Conservation (phyloP, 2,797 vertebrate species). For the Molossus alvarezi region DNA sequence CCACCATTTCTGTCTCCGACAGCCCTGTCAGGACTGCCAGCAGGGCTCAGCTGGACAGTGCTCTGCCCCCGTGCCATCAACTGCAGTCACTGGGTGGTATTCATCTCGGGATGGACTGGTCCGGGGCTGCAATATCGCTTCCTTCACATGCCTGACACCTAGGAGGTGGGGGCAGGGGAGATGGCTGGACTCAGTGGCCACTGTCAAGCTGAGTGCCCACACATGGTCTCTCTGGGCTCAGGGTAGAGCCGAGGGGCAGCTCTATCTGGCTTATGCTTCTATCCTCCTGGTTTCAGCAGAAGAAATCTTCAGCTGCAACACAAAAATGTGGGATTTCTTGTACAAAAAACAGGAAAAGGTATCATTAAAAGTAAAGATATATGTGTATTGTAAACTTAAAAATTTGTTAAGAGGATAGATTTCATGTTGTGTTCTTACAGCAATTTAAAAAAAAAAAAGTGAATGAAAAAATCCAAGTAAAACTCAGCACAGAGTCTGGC, state of each 20-base stretch:
- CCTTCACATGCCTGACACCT: background rate
- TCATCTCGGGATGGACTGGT: background rate
- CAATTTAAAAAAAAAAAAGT: background rate
- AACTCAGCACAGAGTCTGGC: conserved; percentile 5
- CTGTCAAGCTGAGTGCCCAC: rapidly evolving
- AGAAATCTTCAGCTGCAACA: background rate
- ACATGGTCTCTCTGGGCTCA: rapidly evolving
- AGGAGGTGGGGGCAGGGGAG: background rate
- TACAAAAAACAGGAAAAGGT: background rate
- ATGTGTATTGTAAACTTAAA: background rate
- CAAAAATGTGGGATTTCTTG: background rate
- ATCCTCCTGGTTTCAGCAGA: background rate
- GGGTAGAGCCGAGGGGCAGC: background rate
- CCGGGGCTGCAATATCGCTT: no score
- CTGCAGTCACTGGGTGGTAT: background rate
- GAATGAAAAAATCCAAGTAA: background rate
- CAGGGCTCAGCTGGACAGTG: no score
- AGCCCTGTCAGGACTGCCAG: background rate
- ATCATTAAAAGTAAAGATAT: background rate
- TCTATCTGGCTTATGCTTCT: background rate
- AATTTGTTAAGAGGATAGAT: background rate
- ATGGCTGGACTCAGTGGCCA: background rate
- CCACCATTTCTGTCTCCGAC: background rate
- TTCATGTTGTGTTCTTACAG: background rate
- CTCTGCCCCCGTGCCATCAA: rapidly evolving